Percentiles rank a stretch among this genome's conserved stretches.
These are phyloP conservation scores for Synergus laeviventris DNA, from an alignment of 2,888 invertebrate genomes.

Conservation along the genomic window DNA sequence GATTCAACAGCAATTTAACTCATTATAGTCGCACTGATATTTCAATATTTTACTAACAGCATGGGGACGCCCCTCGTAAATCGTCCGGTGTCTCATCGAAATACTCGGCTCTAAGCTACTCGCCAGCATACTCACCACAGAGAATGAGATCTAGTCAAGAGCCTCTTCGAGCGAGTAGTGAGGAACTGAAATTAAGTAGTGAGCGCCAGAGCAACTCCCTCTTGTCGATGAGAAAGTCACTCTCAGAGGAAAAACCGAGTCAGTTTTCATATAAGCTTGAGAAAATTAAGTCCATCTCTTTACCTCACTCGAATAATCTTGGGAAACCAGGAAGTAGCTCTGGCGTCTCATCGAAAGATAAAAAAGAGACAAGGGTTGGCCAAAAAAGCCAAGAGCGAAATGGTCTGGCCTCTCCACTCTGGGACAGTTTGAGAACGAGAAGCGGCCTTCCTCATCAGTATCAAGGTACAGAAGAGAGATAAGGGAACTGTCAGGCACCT, in stretches of 20 bases:
- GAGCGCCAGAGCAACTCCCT: slow-evolving; percentile 57
- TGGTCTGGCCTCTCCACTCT: slow-evolving; percentile 64
- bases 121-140: slow-evolving; percentile 63
- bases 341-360: slow-evolving; percentile 53
- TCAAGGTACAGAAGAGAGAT: slow-evolving; percentile 72
- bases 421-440: slow-evolving; percentile 70
- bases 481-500: slow-evolving; percentile 52
- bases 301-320: slow-evolving; percentile 65
- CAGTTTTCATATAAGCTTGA: slow-evolving; percentile 66
- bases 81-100: slow-evolving; percentile 63
- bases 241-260: slow-evolving; percentile 59
- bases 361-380: slow-evolving; percentile 58
- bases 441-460: slow-evolving; percentile 71
- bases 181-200: slow-evolving; percentile 59
- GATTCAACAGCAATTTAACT: slow-evolving; percentile 31
- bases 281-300: slow-evolving; percentile 66
- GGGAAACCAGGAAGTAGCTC: slow-evolving; percentile 47
- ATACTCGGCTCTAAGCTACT: slow-evolving; percentile 63
- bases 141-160: slow-evolving; percentile 62
- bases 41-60: slow-evolving; percentile 80
- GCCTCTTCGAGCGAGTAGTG: slow-evolving; percentile 58
- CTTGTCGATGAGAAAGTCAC: slow-evolving; percentile 61
- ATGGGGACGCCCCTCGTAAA: slow-evolving; percentile 76
- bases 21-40: slow-evolving; percentile 53
- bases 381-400: slow-evolving; percentile 64